phyloP scores from a whole-genome alignment of 2,797 vertebrate genomes.

The Thaleichthys pacificus region DNA sequence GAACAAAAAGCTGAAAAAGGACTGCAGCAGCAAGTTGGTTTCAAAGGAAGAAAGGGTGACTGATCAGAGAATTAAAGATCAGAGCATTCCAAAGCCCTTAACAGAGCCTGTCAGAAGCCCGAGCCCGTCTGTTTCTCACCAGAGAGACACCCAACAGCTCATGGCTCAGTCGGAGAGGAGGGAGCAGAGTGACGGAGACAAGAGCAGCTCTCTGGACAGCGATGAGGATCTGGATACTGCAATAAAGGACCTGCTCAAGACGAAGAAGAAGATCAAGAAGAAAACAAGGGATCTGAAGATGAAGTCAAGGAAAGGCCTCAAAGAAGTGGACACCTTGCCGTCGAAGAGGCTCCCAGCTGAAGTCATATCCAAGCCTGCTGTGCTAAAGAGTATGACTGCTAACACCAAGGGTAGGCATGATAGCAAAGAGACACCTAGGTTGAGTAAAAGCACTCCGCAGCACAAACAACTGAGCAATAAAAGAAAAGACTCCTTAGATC shows the following conservation, averaged over 20 bases:
- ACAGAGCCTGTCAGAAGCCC: slow-evolving; percentile 43
- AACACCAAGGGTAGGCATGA: slow-evolving; percentile 41
- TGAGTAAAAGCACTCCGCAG: slow-evolving; percentile 39
- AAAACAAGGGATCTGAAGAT: slow-evolving; percentile 78
- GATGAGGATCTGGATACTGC: slow-evolving; percentile 93
- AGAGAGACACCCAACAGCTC: slow-evolving; percentile 33
- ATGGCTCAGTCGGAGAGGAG: slow-evolving; percentile 34
- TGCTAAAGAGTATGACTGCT: slow-evolving; percentile 58
- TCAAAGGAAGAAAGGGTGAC: slow-evolving; percentile 21
- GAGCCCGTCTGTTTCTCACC: slow-evolving; percentile 19
- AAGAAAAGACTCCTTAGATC: slow-evolving; percentile 32
- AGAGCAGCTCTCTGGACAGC: slow-evolving; percentile 96
- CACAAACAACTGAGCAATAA: slow-evolving; percentile 35
- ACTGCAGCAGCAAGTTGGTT: slow-evolving; percentile 30
- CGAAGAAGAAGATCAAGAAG: slow-evolving; percentile 88
- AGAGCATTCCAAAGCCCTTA: slow-evolving; percentile 30
- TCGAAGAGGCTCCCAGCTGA: slow-evolving; percentile 64
- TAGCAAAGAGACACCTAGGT: slow-evolving; percentile 34
- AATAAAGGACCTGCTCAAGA: slow-evolving; percentile 91
- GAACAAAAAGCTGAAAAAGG: slow-evolving; percentile 72
- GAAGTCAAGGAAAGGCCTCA: slow-evolving; percentile 73
- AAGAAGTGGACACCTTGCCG: slow-evolving; percentile 63
- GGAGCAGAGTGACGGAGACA: slow-evolving; percentile 78
- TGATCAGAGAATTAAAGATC: slow-evolving; percentile 36
- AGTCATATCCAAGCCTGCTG: slow-evolving; percentile 46